Conservation (phyloP, 2,797 vertebrate species). For the Alfaro cultratus region DNA sequence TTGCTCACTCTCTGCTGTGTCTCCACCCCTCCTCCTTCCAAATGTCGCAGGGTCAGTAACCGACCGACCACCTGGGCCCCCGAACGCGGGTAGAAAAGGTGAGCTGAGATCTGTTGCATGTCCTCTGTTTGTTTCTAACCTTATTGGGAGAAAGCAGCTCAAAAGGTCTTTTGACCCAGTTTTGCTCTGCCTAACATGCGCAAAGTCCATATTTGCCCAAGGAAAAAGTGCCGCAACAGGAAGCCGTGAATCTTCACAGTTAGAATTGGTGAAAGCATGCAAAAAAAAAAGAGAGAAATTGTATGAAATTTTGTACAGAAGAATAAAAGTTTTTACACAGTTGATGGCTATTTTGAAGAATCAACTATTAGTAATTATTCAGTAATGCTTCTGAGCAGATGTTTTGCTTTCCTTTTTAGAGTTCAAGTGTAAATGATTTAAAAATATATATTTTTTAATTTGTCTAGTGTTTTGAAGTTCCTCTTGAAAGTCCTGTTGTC, state of each 20-base stretch:
- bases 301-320: background rate
- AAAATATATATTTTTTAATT: background rate
- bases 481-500: background rate
- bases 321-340: background rate
- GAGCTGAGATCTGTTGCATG: constrained; percentile 82
- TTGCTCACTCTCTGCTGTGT: constrained; percentile 34
- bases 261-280: no score
- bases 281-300: background rate
- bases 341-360: background rate
- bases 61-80: constrained; percentile 91
- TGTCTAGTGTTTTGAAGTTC: background rate
- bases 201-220: constrained; percentile 61
- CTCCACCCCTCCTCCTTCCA: constrained; percentile 5
- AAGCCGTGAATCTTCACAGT: background rate
- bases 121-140: constrained; percentile 31
- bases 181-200: constrained; percentile 17
- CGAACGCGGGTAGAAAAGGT: constrained; percentile 97
- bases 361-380: background rate
- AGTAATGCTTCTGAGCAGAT: background rate
- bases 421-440: background rate
- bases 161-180: constrained; percentile 35
- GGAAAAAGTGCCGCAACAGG: background rate
- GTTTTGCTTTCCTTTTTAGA: background rate
- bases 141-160: constrained; percentile 15
- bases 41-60: constrained; percentile 91